Evolutionary conservation across 1,140 invertebrate species (phyloP).

Genomic region (Radopholus similis): DNA sequence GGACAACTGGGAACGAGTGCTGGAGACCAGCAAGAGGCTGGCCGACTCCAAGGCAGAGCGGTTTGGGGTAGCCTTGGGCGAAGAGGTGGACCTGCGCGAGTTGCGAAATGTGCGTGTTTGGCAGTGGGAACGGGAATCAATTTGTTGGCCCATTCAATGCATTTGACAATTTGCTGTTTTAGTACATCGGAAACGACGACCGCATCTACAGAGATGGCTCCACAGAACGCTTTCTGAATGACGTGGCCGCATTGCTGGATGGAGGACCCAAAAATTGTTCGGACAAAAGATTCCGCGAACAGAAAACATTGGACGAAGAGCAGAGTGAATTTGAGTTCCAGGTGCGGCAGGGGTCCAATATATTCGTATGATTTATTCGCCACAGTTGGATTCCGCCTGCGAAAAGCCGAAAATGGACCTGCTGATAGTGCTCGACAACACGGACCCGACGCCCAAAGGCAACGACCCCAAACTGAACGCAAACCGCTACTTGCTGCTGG

Average conservation of each 20-base stretch:
- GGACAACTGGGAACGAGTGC: conserved; percentile 49
- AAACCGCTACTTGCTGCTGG: conserved; percentile 50
- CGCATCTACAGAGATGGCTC: conserved; percentile 50
- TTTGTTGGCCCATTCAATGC: neutral
- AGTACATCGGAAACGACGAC: conserved; percentile 42
- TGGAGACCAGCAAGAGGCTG: conserved; percentile 30
- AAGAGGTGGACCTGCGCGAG: conserved; percentile 51
- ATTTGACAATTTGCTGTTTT: neutral
- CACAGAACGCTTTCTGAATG: conserved; percentile 44
- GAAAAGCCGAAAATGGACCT: conserved; percentile 43
- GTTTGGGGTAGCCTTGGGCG: conserved; percentile 55
- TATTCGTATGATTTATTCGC: neutral
- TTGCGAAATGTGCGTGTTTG: conserved; percentile 17
- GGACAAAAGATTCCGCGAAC: neutral
- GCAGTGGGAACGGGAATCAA: too few relatives aligned
- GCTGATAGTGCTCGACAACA: conserved; percentile 42
- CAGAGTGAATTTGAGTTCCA: conserved; percentile 32
- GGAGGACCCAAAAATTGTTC: conserved; percentile 31
- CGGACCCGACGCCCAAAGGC: conserved; percentile 20
- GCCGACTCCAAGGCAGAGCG: conserved; percentile 41
- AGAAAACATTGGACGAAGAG: conserved; percentile 13
- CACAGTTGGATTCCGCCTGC: conserved; percentile 21
- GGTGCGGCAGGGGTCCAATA: neutral
- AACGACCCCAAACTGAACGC: conserved; percentile 42
- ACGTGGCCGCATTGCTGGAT: conserved; percentile 42